Conservation (phyloP, 2,797 vertebrate genomes). For the Rhinophrynus dorsalis region DNA sequence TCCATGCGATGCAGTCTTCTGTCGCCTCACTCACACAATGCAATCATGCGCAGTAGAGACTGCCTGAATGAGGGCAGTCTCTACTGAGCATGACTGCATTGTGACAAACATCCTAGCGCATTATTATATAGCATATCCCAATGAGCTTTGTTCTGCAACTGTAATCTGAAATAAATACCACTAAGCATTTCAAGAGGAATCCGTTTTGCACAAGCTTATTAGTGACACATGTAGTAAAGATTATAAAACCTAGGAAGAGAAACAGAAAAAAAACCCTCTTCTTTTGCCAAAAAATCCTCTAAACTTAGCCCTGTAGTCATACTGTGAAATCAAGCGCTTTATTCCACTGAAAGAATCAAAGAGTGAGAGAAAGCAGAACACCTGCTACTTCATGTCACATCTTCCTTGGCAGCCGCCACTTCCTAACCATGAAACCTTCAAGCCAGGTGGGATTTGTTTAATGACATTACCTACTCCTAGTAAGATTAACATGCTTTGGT, state of each 20-base stretch:
- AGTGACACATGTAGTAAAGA: constrained; percentile 36
- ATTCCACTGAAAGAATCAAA: constrained; percentile 86
- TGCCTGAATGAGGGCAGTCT: too few species aligned
- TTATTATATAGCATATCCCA: too few species aligned
- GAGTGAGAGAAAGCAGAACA: constrained; percentile 71
- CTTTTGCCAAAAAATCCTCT: constrained; percentile 76
- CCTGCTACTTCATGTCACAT: constrained; percentile 83
- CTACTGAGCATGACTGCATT: too few species aligned
- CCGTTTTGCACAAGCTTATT: constrained; percentile 45
- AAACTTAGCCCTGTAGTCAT: constrained; percentile 78
- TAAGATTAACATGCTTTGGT: constrained; percentile 72
- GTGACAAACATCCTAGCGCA: too few species aligned
- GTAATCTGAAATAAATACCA: constrained; percentile 3
- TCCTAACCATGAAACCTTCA: constrained; percentile 79
- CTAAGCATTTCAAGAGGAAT: background rate
- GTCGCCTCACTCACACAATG: too few species aligned
- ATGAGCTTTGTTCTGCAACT: too few species aligned
- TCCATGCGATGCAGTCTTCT: too few species aligned
- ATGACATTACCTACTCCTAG: constrained; percentile 86
- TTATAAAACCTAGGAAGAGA: constrained; percentile 51
- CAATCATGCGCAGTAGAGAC: too few species aligned
- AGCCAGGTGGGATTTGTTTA: constrained; percentile 89
- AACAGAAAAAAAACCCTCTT: constrained; percentile 70
- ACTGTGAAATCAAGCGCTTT: constrained; percentile 86
- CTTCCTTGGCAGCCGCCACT: constrained; percentile 80